phyloP scores from a whole-genome alignment of 2,888 invertebrate species.

The Trilocha varians region DNA sequence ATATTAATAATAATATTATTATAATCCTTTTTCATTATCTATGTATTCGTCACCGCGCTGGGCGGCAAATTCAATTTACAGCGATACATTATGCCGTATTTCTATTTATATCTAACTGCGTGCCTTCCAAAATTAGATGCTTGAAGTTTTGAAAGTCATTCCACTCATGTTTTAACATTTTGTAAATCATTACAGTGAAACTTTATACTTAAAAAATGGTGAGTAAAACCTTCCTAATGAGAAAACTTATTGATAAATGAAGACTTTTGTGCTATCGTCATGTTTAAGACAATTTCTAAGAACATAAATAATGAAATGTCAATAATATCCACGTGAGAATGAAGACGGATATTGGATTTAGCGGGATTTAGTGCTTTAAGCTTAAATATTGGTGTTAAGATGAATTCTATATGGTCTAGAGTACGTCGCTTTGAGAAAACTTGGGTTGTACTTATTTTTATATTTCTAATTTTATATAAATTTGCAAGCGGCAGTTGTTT shows the following conservation, averaged over 20 bases:
- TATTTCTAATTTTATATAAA: too few relatives aligned
- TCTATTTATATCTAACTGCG: conserved; percentile 56
- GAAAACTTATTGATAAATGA: neutral
- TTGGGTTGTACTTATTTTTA: conserved; percentile 4
- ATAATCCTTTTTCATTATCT: too few relatives aligned
- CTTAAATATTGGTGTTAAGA: conserved; percentile 8
- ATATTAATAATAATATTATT: too few relatives aligned
- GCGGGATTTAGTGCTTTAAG: too few relatives aligned
- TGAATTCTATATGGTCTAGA: conserved; percentile 51
- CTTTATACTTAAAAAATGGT: conserved; percentile 20
- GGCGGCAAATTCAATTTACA: neutral
- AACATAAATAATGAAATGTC: neutral
- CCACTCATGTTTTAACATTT: conserved; percentile 16
- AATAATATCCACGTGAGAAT: neutral
- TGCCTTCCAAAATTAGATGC: conserved; percentile 57
- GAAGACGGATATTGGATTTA: neutral
- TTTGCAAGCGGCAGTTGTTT: too few relatives aligned
- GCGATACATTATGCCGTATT: conserved; percentile 3
- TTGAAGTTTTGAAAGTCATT: conserved; percentile 39
- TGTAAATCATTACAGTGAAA: conserved; percentile 1
- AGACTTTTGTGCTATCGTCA: neutral
- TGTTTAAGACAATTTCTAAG: too few relatives aligned
- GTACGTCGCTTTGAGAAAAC: conserved; percentile 26
- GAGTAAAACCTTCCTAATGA: conserved; percentile 21
- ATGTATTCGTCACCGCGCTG: neutral